Base-by-base conservation (phyloP, 2,888 invertebrate species). In the Eupithecia inturbata region DNA sequence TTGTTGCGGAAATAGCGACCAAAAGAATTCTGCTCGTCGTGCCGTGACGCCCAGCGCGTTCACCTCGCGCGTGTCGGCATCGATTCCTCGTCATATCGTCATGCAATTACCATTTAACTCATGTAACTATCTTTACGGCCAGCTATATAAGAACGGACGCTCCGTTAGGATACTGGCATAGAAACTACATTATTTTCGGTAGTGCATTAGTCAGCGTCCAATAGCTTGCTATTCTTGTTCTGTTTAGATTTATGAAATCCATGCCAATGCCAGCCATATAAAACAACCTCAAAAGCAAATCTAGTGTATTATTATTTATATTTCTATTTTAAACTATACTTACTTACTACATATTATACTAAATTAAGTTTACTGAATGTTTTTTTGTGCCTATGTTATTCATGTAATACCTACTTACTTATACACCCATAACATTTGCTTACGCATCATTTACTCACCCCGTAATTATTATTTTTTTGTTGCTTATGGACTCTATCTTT, bases 1-100 rank as follows among this genome's bases (percentile, higher is more conserved):
- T 94, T 91, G 92, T 91, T 91, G 93, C 92, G 91, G 92, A 93
- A 93, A 93, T 92, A 93, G 93, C 91, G 89, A 87, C 87, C 89
- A 90, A 90, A 90, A 90, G 85, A 87, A 88, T 87, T 87, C 66
- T 87, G 88, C 85, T 87, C 85, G 87, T 81, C 83, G 86, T 86
- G 85, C 82, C 85, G 85, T 83, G 80, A 80, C 83, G 80, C 81
- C 82, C 83, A 80, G 88, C 87, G 79, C 89, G 85, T 90, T 89
- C 88, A 88, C 88, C 89, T 88, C 88, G 79, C 83, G 79, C 83
- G 79, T 84, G 80, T 80, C 83, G 79, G 77, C 81, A 80, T 76
- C 78, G 73, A 81, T 81, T 78, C 79, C 79, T 78, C 79, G 81
- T 78, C 78, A 68, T 41, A 33, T 77, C 80, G 81, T 78, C 78